Evolutionary conservation across 2,888 invertebrate species (phyloP).

Genomic region (Pemphredon lugubris): DNA sequence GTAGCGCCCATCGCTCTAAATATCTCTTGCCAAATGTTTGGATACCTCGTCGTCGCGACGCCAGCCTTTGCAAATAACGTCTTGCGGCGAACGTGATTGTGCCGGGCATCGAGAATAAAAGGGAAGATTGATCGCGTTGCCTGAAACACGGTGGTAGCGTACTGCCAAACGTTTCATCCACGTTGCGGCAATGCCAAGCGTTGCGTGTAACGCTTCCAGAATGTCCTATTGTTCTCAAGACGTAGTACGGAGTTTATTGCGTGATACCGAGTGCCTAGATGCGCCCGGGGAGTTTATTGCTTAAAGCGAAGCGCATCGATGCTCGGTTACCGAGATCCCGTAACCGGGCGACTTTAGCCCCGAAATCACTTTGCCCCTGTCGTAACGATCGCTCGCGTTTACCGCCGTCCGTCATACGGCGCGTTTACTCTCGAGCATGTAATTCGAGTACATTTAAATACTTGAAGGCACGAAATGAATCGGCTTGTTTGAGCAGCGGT

Average conservation of each 20-base stretch:
- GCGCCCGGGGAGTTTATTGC: constrained; percentile 49
- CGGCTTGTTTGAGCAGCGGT: too few relatives aligned
- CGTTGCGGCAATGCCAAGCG: constrained; percentile 60
- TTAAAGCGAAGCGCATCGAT: constrained; percentile 27
- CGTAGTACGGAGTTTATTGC: constrained; percentile 60
- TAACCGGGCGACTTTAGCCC: too few relatives aligned
- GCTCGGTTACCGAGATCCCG: too few relatives aligned
- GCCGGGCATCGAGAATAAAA: constrained; percentile 57
- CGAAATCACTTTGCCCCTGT: too few relatives aligned
- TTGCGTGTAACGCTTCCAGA: constrained; percentile 62
- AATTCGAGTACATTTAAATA: too few relatives aligned
- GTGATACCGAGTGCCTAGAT: constrained; percentile 47
- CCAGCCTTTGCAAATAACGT: constrained; percentile 49
- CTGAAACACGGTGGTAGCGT: constrained; percentile 32
- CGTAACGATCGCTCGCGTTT: too few relatives aligned
- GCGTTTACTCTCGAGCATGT: too few relatives aligned
- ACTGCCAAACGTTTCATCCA: constrained; percentile 61
- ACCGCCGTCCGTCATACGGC: too few relatives aligned
- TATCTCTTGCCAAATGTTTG: constrained; percentile 60
- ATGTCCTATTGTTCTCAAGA: constrained; percentile 65
- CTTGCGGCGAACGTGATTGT: constrained; percentile 33
- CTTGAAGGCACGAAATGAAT: too few relatives aligned
- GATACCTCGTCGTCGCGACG: constrained; percentile 50
- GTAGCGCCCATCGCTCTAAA: constrained; percentile 49
- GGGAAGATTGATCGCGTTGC: constrained; percentile 59